These are phyloP conservation scores for Argyra leucocephala DNA, from an alignment of 2,888 invertebrate species.

Conservation along the genomic window DNA sequence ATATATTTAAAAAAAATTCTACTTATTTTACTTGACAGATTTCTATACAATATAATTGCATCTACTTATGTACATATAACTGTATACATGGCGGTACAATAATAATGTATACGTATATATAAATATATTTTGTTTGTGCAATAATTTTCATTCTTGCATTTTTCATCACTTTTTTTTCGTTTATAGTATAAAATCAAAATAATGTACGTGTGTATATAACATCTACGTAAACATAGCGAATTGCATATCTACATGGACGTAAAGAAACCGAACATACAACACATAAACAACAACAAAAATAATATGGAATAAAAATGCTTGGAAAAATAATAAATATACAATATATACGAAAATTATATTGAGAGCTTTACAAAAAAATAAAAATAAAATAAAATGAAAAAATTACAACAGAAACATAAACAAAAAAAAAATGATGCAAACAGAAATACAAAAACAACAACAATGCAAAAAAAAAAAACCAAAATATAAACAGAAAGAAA, in stretches of 20 bases:
- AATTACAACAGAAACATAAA: too few species aligned
- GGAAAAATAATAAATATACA: not conserved
- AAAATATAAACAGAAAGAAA: not conserved
- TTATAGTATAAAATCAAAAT: not conserved
- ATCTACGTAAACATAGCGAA: not conserved
- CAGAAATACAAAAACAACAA: too few species aligned
- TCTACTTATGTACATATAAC: too few species aligned
- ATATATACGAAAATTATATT: not conserved
- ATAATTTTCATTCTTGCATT: slow-evolving; percentile 6
- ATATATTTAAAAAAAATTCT: too few species aligned
- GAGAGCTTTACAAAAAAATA: too few species aligned
- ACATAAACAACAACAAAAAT: not conserved
- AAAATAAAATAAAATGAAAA: too few species aligned
- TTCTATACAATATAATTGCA: too few species aligned
- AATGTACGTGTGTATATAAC: not conserved
- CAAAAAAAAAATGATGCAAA: too few species aligned
- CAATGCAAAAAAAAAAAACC: not conserved
- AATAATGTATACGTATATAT: too few species aligned
- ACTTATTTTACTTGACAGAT: too few species aligned
- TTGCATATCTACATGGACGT: not conserved
- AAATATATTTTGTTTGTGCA: not conserved
- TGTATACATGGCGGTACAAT: too few species aligned
- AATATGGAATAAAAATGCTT: not conserved
- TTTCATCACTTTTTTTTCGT: not conserved
- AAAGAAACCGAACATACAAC: not conserved